Evolutionary conservation across 2,113 vertebrate genomes (phyloP).

Genomic region (Pyrgilauda ruficollis): DNA sequence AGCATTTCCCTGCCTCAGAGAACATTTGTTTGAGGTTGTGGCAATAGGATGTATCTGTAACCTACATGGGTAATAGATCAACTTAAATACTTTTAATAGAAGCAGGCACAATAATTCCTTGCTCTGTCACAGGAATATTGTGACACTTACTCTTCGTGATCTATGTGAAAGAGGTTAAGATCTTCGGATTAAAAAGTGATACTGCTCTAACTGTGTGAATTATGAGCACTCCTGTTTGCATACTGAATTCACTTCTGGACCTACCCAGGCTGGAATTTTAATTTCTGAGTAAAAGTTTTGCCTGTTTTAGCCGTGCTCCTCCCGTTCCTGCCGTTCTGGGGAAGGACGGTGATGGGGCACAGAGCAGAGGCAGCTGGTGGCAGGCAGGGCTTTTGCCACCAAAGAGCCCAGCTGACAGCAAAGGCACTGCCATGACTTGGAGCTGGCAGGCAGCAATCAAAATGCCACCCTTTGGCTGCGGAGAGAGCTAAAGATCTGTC

Average conservation of each 20-base stretch:
- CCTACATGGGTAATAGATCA: slow-evolving; percentile 36
- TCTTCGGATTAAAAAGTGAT: slow-evolving; percentile 54
- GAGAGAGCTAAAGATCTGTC: slow-evolving; percentile 74
- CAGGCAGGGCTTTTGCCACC: not conserved
- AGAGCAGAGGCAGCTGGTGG: not conserved
- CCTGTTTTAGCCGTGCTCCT: rapidly evolving
- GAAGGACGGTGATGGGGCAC: not conserved
- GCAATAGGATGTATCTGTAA: slow-evolving; percentile 14
- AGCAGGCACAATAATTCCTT: slow-evolving; percentile 2
- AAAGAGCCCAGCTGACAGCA: not conserved
- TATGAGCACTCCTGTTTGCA: not conserved
- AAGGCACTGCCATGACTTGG: slow-evolving; percentile 15
- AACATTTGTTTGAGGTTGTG: slow-evolving; percentile 36
- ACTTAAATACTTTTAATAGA: slow-evolving; percentile 43
- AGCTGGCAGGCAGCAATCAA: slow-evolving; percentile 69
- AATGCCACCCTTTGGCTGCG: slow-evolving; percentile 73
- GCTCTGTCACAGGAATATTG: not conserved
- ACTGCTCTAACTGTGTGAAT: not conserved
- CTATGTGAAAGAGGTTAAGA: slow-evolving; percentile 19
- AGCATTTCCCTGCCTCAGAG: not conserved
- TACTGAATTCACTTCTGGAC: not conserved
- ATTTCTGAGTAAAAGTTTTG: not conserved
- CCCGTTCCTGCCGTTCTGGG: not conserved
- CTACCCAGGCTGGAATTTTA: not conserved
- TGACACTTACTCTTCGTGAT: not conserved